Conservation (phyloP, 1,140 invertebrate genomes). For the Atopsyche davidsoni region DNA sequence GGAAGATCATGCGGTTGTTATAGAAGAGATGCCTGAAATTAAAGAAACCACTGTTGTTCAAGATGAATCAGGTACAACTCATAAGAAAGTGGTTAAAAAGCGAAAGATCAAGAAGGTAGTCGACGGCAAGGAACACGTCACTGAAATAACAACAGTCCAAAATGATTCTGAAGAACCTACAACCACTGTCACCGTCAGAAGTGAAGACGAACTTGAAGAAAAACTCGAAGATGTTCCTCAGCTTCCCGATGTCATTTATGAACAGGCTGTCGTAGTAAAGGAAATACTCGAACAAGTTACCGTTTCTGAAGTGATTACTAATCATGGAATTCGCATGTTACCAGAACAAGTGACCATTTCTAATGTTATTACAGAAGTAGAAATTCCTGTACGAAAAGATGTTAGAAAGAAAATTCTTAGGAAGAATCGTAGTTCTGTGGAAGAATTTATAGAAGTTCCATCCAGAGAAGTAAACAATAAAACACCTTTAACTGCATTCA, state of each 20-base stretch:
- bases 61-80: conserved; percentile 29
- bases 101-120: conserved; percentile 35
- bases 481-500: too few relatives aligned
- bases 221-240: conserved; percentile 11
- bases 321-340: not conserved
- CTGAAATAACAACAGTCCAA: conserved; percentile 36
- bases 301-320: conserved; percentile 15
- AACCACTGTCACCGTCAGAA: conserved; percentile 12
- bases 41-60: conserved; percentile 8
- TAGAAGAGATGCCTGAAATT: conserved; percentile 26
- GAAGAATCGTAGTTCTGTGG: too few relatives aligned
- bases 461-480: too few relatives aligned
- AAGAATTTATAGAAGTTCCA: too few relatives aligned
- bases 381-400: too few relatives aligned
- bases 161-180: conserved; percentile 19
- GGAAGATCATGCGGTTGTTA: conserved; percentile 16
- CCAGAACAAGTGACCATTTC: too few relatives aligned
- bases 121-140: conserved; percentile 35
- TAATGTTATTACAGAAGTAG: too few relatives aligned
- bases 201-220: conserved; percentile 10
- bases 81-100: conserved; percentile 33
- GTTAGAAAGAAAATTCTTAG: too few relatives aligned
- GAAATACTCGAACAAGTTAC: too few relatives aligned
- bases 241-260: conserved; percentile 1
- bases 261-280: conserved; percentile 22